phyloP scores from a whole-genome alignment of 92 coral and sea anemone species.

The Actinostola sp. region DNA sequence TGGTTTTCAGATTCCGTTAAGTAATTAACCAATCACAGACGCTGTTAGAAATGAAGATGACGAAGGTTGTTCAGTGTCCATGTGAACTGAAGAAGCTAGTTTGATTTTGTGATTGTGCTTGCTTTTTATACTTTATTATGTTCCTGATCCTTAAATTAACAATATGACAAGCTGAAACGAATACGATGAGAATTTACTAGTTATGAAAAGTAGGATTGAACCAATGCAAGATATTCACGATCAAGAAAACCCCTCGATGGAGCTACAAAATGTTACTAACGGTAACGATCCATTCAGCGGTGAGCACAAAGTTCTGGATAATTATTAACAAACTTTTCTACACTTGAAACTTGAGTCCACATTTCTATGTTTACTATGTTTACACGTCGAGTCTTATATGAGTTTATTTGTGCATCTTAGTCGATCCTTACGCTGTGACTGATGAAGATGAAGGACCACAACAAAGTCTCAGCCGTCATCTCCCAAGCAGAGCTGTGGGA shows the following conservation, averaged over 20 bases:
- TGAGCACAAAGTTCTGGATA: neutral
- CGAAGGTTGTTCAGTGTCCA: constrained; percentile 3
- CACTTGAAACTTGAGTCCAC: neutral
- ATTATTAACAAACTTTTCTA: constrained; percentile 5
- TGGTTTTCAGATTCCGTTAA: constrained; percentile 12
- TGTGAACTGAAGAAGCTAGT: neutral
- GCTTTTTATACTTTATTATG: too few species aligned
- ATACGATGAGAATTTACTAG: neutral
- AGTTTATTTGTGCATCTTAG: constrained; percentile 3
- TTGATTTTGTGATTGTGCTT: constrained; percentile 2
- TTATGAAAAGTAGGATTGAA: constrained; percentile 35
- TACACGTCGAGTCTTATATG: constrained; percentile 1
- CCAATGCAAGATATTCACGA: constrained; percentile 6
- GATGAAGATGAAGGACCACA: constrained; percentile 20
- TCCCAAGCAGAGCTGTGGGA: constrained; percentile 27
- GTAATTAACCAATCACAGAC: constrained; percentile 23
- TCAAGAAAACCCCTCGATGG: constrained; percentile 4
- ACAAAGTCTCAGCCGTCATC: constrained; percentile 24
- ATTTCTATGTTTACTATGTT: neutral
- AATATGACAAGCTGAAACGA: too few species aligned
- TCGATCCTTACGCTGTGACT: constrained; percentile 33
- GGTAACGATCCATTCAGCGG: constrained; percentile 44
- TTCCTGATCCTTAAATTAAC: too few species aligned
- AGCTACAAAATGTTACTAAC: constrained; percentile 17
- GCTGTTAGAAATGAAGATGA: constrained; percentile 22